phyloP scores from a whole-genome alignment of 2,113 vertebrate species.

The Danionella cerebrum region DNA sequence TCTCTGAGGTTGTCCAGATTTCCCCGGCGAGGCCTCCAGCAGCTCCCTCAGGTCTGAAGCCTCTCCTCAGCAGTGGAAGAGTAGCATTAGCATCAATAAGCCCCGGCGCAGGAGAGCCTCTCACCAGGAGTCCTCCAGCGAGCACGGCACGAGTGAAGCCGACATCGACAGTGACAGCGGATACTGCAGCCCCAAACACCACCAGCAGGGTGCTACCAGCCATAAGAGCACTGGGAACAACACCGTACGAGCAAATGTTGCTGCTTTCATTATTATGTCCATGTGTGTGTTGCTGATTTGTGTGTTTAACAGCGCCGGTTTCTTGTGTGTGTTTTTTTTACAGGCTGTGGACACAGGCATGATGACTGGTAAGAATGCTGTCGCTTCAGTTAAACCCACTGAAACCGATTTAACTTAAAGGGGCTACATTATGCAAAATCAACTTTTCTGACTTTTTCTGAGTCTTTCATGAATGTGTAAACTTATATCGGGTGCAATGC shows the following conservation, averaged over 20 bases:
- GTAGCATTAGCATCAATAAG: too few relatives aligned
- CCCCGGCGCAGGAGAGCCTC: conserved; percentile 75
- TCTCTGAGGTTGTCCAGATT: conserved; percentile 66
- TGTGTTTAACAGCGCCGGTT: not conserved
- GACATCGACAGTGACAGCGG: conserved; percentile 98
- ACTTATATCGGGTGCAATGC: too few relatives aligned
- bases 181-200: conserved; percentile 94
- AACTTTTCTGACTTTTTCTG: too few relatives aligned
- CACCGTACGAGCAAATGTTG: not conserved
- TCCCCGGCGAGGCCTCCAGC: conserved; percentile 76
- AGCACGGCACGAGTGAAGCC: conserved; percentile 85
- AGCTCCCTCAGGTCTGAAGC: conserved; percentile 66
- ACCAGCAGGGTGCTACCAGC: conserved; percentile 60
- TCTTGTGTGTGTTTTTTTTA: conserved; percentile 37
- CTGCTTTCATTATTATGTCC: not conserved
- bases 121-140: conserved; percentile 83
- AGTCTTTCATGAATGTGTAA: too few relatives aligned
- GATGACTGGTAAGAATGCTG: conserved; percentile 70
- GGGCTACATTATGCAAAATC: too few relatives aligned
- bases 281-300: conserved; percentile 1
- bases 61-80: conserved; percentile 78
- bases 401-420: too few relatives aligned
- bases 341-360: conserved; percentile 78
- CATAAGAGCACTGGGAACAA: too few relatives aligned
- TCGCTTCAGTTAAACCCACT: not conserved